Conservation (phyloP, 2,888 invertebrate genomes). For the Drosophila mayaguana region DNA sequence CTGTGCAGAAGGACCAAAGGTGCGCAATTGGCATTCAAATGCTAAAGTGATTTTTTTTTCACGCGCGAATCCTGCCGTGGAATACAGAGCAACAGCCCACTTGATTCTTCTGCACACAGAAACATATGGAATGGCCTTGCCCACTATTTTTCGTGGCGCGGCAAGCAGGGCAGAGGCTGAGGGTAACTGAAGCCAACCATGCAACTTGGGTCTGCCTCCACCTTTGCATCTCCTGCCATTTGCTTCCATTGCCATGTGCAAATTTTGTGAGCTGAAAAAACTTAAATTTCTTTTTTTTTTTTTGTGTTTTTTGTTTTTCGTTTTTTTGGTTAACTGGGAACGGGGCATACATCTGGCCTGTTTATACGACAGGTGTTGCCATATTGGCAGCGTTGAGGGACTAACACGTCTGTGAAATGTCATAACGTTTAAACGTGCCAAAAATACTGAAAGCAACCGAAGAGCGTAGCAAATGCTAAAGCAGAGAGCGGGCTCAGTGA, state of each 20-base stretch:
- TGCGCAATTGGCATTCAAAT: conserved; percentile 80
- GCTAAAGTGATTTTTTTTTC: conserved; percentile 81
- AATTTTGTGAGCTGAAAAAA: conserved; percentile 52
- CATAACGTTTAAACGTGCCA: conserved; percentile 83
- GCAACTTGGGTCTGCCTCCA: conserved; percentile 11
- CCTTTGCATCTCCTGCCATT: conserved; percentile 24
- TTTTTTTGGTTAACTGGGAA: conserved; percentile 6
- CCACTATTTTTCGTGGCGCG: conserved; percentile 35
- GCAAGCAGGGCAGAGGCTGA: conserved; percentile 10
- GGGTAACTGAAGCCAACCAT: conserved; percentile 9
- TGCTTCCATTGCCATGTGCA: conserved; percentile 49
- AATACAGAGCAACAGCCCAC: conserved; percentile 64
- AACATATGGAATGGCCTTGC: conserved; percentile 11
- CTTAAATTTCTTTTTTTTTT: conserved; percentile 24
- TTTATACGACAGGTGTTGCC: conserved; percentile 79
- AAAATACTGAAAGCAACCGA: conserved; percentile 62
- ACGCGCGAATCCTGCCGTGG: conserved; percentile 56
- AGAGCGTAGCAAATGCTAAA: conserved; percentile 26
- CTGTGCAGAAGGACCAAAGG: conserved; percentile 35
- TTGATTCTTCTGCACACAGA: not conserved
- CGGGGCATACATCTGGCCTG: conserved; percentile 41
- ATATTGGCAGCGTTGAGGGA: conserved; percentile 69
- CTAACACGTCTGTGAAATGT: conserved; percentile 79
- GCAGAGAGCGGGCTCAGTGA: conserved; percentile 11
- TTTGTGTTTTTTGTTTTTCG: conserved; percentile 20